Evolutionary conservation across 2,797 vertebrate genomes (phyloP).

Genomic region (Leucoraja ocellata): DNA sequence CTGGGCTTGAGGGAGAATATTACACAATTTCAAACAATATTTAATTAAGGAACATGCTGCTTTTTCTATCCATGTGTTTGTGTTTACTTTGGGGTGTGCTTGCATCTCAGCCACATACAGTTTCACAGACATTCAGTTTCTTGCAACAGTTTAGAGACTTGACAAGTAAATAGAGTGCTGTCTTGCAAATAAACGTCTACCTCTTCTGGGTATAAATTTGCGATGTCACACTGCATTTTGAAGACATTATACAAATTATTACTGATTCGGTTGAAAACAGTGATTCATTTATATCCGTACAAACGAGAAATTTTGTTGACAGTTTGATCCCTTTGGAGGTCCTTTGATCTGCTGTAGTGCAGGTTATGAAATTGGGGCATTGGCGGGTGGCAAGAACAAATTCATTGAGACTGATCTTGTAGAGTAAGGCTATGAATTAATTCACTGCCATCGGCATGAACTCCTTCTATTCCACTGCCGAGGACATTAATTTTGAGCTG

Average conservation of each 20-base stretch:
- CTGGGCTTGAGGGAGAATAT: neutral
- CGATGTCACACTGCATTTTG: too few relatives aligned
- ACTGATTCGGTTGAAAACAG: neutral
- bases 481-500: neutral
- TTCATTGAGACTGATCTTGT: neutral
- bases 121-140: too few relatives aligned
- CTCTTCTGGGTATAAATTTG: too few relatives aligned
- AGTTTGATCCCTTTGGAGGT: neutral
- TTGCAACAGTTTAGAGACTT: too few relatives aligned
- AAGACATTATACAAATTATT: neutral
- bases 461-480: neutral
- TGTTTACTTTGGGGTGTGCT: too few relatives aligned
- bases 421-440: neutral
- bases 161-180: too few relatives aligned
- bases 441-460: neutral
- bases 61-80: too few relatives aligned
- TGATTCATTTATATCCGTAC: neutral
- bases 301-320: neutral
- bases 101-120: too few relatives aligned
- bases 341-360: neutral
- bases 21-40: neutral
- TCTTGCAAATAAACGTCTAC: too few relatives aligned
- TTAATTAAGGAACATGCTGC: too few relatives aligned
- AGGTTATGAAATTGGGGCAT: neutral
- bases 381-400: neutral